phyloP scores from a whole-genome alignment of 2,888 invertebrate genomes.

The Pantelozetes paolii region DNA sequence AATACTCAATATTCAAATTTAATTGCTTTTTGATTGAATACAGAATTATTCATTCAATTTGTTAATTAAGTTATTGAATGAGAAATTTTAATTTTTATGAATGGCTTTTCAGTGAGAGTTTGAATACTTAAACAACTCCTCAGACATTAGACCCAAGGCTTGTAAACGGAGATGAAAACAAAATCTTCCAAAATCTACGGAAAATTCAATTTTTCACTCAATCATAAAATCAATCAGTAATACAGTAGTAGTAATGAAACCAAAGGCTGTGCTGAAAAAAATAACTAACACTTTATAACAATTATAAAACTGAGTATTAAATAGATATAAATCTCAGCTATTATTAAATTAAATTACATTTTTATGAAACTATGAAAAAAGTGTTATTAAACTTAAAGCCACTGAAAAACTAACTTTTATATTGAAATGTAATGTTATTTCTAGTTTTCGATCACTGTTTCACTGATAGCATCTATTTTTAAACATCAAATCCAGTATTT shows the following conservation, averaged over 20 bases:
- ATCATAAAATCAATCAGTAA: no score
- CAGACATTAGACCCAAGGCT: background rate
- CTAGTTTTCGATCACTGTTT: constrained; percentile 32
- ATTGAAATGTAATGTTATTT: background rate
- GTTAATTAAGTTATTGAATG: no score
- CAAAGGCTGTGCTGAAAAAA: no score
- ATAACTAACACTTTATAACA: no score
- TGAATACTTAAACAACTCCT: background rate
- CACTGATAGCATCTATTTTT: constrained; percentile 7
- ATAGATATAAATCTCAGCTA: background rate
- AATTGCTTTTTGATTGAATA: no score
- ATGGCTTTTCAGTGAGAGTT: background rate
- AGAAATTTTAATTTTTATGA: no score
- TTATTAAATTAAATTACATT: background rate
- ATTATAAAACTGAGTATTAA: no score
- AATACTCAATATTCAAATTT: no score
- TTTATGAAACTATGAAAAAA: background rate
- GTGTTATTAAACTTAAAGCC: constrained; percentile 26
- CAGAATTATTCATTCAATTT: no score
- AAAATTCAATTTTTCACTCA: no score
- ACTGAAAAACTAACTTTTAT: background rate
- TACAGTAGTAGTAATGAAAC: background rate
- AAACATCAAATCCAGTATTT: constrained; percentile 31
- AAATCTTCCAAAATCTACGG: no score
- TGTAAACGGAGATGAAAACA: background rate